Percentiles rank a stretch among this genome's conserved stretches.
Evolutionary conservation across 2,888 invertebrate species (phyloP).

Genomic region (Oscheius sp.): DNA sequence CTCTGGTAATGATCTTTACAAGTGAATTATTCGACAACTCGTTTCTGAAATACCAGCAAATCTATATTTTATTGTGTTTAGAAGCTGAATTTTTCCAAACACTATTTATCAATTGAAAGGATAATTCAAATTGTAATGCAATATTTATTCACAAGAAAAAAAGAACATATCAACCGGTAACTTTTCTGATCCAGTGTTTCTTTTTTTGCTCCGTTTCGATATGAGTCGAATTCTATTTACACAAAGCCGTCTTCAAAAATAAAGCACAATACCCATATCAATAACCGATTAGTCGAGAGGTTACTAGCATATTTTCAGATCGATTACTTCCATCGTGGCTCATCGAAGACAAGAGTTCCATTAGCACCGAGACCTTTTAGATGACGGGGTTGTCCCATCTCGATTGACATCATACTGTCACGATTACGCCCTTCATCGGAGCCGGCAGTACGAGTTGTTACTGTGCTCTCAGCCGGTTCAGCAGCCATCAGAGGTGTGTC

Average conservation of each 20-base stretch:
- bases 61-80: too few relatives aligned
- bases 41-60: not conserved
- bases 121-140: too few relatives aligned
- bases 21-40: not conserved
- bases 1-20: too few relatives aligned
- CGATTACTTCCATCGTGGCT: slow-evolving; percentile 26
- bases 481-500: slow-evolving; percentile 51
- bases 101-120: too few relatives aligned
- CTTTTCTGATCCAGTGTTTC: not conserved
- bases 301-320: too few relatives aligned
- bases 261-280: not conserved
- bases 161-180: not conserved
- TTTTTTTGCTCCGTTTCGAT: not conserved
- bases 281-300: too few relatives aligned
- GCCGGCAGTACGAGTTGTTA: slow-evolving; percentile 48
- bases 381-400: slow-evolving; percentile 40
- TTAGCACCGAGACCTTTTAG: slow-evolving; percentile 51
- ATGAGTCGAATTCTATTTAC: too few relatives aligned
- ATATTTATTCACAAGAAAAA: not conserved
- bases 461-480: slow-evolving; percentile 57
- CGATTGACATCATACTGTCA: slow-evolving; percentile 32
- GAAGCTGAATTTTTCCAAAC: too few relatives aligned
- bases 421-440: slow-evolving; percentile 29
- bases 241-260: not conserved
- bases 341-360: slow-evolving; percentile 51